Evolutionary conservation across 2,888 invertebrate species (phyloP).

Genomic region (Cephalotes varians): DNA sequence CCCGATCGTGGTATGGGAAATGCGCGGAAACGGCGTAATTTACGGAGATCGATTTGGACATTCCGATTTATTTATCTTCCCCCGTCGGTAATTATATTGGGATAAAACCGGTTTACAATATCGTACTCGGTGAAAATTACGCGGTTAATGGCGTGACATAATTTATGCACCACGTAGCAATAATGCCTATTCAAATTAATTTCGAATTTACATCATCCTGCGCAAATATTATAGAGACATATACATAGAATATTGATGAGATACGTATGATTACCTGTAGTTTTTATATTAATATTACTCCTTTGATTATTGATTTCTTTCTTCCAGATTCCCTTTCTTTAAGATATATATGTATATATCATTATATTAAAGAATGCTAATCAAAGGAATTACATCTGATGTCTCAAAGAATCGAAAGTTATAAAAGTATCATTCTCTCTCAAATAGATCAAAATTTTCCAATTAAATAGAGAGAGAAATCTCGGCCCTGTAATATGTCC

Average conservation of each 20-base stretch:
- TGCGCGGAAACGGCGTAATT: slow-evolving; percentile 29
- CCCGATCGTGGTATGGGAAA: background rate
- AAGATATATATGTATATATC: background rate
- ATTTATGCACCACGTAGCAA: slow-evolving; percentile 55
- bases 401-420: background rate
- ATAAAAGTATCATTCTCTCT: background rate
- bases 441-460: background rate
- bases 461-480: slow-evolving; percentile 28
- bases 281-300: slow-evolving; percentile 19
- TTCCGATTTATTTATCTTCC: slow-evolving; percentile 43
- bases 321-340: background rate
- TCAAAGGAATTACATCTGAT: background rate
- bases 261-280: background rate
- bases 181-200: slow-evolving; percentile 55
- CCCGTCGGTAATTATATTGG: slow-evolving; percentile 39
- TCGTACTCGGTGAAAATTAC: slow-evolving; percentile 47
- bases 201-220: slow-evolving; percentile 47
- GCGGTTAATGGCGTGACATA: slow-evolving; percentile 55
- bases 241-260: slow-evolving; percentile 21
- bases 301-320: background rate
- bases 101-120: slow-evolving; percentile 53
- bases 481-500: slow-evolving; percentile 8
- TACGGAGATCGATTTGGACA: slow-evolving; percentile 41
- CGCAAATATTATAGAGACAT: slow-evolving; percentile 37
- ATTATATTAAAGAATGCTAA: background rate